A percentile compares a stretch with the other conserved stretches of the same genome.
phyloP scores from a whole-genome alignment of 2,113 vertebrate genomes.

The Catagonus wagneri region DNA sequence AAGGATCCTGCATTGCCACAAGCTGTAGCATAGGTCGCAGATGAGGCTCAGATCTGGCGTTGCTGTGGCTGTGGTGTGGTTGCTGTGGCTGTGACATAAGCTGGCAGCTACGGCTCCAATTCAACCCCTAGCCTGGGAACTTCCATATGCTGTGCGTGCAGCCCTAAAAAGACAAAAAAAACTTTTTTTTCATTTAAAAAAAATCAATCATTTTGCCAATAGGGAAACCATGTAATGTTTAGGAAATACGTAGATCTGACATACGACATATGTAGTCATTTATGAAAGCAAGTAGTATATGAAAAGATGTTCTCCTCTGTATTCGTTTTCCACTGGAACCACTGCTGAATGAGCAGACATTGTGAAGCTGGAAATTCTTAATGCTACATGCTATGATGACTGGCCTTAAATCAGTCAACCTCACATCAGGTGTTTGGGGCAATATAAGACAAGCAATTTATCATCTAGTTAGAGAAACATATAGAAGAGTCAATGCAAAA shows the following conservation, averaged over 20 bases:
- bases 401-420: not conserved
- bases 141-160: too few species aligned
- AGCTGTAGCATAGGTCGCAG: too few species aligned
- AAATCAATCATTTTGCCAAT: slow-evolving; percentile 5
- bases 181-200: not conserved
- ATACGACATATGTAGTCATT: not conserved
- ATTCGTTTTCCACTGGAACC: slow-evolving; percentile 2
- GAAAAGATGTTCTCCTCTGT: not conserved
- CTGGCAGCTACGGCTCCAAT: too few species aligned
- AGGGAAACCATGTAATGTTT: not conserved
- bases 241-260: not conserved
- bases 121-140: too few species aligned
- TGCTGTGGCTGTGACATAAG: too few species aligned
- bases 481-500: not conserved
- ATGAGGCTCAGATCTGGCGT: too few species aligned
- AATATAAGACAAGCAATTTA: not conserved
- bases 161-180: too few species aligned
- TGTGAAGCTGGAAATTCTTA: slow-evolving; percentile 18
- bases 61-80: too few species aligned
- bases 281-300: not conserved
- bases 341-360: not conserved
- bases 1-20: too few species aligned
- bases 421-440: not conserved
- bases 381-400: not conserved
- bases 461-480: slow-evolving; percentile 13